phyloP scores from a whole-genome alignment of 2,113 vertebrate species.

The Trochalopteron elliotii region DNA sequence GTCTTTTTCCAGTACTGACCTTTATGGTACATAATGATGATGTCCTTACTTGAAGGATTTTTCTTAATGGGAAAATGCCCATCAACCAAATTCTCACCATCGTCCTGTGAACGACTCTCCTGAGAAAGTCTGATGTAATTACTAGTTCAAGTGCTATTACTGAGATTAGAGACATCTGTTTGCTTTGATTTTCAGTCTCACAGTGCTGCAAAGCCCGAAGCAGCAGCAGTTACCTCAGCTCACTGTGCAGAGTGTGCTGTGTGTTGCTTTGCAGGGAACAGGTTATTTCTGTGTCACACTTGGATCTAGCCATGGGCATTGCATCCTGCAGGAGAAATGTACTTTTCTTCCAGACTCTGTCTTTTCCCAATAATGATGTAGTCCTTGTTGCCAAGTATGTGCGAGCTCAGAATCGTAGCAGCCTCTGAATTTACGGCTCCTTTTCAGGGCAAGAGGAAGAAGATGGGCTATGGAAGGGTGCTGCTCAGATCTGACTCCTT shows the following conservation, averaged over 20 bases:
- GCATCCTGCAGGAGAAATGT: not conserved
- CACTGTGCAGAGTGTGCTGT: rapidly evolving
- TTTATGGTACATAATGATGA: not conserved
- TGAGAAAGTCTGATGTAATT: not conserved
- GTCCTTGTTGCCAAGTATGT: not conserved
- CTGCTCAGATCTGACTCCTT: not conserved
- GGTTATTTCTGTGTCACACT: not conserved
- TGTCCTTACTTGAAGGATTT: not conserved
- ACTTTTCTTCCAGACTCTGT: not conserved
- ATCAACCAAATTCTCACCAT: not conserved
- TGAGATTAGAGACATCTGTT: not conserved
- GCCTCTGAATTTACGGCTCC: not conserved
- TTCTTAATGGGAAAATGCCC: not conserved
- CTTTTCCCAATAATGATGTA: not conserved
- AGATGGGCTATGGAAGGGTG: not conserved
- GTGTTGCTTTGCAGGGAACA: not conserved
- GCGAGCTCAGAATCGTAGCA: not conserved
- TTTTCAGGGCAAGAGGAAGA: not conserved
- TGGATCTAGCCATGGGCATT: not conserved
- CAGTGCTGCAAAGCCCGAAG: not conserved
- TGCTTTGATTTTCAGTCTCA: not conserved
- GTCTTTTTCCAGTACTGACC: not conserved
- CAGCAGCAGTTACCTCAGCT: not conserved
- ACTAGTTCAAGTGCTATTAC: not conserved
- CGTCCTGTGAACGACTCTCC: not conserved